Evolutionary conservation across 2,797 vertebrate genomes (phyloP).

Genomic region (Huso huso): DNA sequence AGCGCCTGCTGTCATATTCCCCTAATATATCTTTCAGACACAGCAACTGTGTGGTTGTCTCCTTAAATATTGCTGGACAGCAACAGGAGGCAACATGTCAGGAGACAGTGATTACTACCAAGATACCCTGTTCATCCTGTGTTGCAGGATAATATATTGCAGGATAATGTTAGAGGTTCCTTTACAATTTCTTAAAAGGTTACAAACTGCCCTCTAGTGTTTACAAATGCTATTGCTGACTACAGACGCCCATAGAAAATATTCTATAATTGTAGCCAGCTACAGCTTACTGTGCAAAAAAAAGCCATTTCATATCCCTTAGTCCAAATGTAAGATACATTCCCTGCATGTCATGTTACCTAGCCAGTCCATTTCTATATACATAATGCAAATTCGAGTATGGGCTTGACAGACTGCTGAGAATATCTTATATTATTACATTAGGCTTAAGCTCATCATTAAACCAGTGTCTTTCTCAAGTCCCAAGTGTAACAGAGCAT

Average conservation of each 20-base stretch:
- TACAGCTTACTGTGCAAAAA: no score
- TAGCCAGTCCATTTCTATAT: no score
- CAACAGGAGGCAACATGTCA: slow-evolving; percentile 21
- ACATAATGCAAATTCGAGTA: no score
- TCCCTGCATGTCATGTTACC: no score
- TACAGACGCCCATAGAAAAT: not conserved
- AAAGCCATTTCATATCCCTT: no score
- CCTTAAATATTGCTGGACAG: slow-evolving; percentile 21
- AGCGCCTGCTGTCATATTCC: slow-evolving; percentile 22
- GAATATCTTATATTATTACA: no score
- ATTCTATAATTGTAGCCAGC: no score
- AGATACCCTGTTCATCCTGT: slow-evolving; percentile 8
- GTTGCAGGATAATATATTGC: not conserved
- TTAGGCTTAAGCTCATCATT: no score
- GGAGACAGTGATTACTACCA: slow-evolving; percentile 25
- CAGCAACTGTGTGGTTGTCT: slow-evolving; percentile 11
- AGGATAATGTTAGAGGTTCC: not conserved
- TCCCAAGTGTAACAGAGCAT: no score
- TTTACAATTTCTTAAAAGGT: slow-evolving; percentile 12
- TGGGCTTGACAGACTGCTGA: no score
- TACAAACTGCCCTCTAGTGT: slow-evolving; percentile 25
- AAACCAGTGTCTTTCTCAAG: no score
- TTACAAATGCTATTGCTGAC: slow-evolving; percentile 15
- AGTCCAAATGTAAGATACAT: no score
- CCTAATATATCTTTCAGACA: slow-evolving; percentile 19